Conservation (phyloP, 2,888 invertebrate species). For the Microctonus hyperodae region DNA sequence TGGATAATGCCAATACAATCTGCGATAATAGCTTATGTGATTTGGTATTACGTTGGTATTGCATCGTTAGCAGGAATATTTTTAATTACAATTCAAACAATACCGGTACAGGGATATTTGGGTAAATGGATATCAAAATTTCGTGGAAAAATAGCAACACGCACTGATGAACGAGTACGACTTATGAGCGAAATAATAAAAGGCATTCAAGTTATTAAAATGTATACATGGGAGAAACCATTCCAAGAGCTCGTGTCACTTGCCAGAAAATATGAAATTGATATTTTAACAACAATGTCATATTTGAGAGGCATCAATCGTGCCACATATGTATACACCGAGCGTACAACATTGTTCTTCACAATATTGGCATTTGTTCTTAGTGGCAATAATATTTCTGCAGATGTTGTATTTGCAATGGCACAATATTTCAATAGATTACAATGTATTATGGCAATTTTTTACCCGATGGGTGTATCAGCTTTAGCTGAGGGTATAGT, state of each 20-base stretch:
- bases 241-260: slow-evolving; percentile 74
- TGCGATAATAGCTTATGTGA: slow-evolving; percentile 69
- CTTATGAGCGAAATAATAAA: slow-evolving; percentile 82
- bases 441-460: slow-evolving; percentile 73
- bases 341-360: slow-evolving; percentile 82
- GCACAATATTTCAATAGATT: slow-evolving; percentile 81
- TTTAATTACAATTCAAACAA: slow-evolving; percentile 66
- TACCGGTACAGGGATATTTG: slow-evolving; percentile 66
- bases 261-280: slow-evolving; percentile 79
- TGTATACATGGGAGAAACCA: slow-evolving; percentile 87
- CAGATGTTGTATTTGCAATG: slow-evolving; percentile 77
- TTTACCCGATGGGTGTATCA: slow-evolving; percentile 70
- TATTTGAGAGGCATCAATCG: slow-evolving; percentile 73
- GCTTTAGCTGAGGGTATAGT: slow-evolving; percentile 71
- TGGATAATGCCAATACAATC: slow-evolving; percentile 84
- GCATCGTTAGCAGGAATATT: slow-evolving; percentile 71
- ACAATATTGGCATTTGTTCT: slow-evolving; percentile 81
- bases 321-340: slow-evolving; percentile 78
- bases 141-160: slow-evolving; percentile 63
- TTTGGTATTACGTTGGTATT: slow-evolving; percentile 66
- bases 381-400: slow-evolving; percentile 65
- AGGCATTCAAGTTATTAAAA: slow-evolving; percentile 84
- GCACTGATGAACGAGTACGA: slow-evolving; percentile 76
- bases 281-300: slow-evolving; percentile 71
- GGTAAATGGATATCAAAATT: slow-evolving; percentile 63